Base-by-base conservation (phyloP, 2,797 vertebrate genomes). In the Xyrichtys novacula region DNA sequence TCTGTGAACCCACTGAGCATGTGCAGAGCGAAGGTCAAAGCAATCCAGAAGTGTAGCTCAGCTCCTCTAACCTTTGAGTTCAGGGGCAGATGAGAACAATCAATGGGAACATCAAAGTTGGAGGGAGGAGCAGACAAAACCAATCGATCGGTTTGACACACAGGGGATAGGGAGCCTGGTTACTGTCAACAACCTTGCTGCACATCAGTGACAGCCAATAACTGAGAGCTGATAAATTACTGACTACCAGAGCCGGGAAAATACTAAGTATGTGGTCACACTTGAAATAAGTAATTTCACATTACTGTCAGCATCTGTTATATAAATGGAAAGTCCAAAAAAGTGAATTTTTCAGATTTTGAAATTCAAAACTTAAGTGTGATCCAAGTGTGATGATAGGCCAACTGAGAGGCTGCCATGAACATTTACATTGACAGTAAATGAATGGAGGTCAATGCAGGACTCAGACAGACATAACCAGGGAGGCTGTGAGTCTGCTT, bases 1-100 rank as follows among this genome's bases (percentile, higher is more conserved):
- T 81, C 66, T 25, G 80, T 76, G 48, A 85, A 67, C 79, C 83
- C 81, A 92, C 85, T 87, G 89, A 88, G 90, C 87, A 91, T 89
- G 89, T 90, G 88, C 88, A 80, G 85, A 88, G 74, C 81, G 81
- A 93, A 93, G 92, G 91, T 92, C 88, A 92, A 93, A 90, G 86
- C 88, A 91, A 92, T 91, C 88, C 86, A 90, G 85, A 89, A 91
- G 85, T 85, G 83, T 78, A 85, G 88, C 86, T 74, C 80, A 53
- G 84, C 89, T 92, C 73, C 67, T 89, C 85, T 90, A 92, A 92
- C 92, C 89, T 92, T 85, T 88, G 89, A 92, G 90, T 92, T 92
- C 86, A 85, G 86, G 90, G 89, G 86, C 93, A 90, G 85, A 86
- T 83, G 87, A 88, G 88, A 91, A 87, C 91, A 90, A 93, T 92